Evolutionary conservation across 2,797 vertebrate species (phyloP).

Genomic region (Xenentodon cancila): DNA sequence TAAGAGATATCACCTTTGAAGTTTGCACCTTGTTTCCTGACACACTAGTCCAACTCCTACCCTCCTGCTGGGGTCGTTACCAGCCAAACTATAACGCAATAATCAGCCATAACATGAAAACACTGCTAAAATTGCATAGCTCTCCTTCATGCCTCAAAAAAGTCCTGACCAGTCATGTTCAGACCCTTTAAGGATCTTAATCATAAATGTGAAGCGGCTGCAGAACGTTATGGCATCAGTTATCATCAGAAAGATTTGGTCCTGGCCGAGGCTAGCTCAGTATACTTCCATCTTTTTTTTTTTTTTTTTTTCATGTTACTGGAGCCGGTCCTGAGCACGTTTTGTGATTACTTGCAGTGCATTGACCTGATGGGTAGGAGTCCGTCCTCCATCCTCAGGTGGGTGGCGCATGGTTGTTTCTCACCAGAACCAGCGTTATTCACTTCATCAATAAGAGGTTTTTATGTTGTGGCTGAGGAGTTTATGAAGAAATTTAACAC

Average conservation of each 20-base stretch:
- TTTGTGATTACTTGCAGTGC: background rate
- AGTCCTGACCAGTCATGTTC: background rate
- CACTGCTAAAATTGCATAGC: background rate
- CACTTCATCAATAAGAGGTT: background rate
- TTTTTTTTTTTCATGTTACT: background rate
- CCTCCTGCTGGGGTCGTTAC: background rate
- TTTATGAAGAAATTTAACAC: background rate
- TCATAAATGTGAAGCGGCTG: background rate
- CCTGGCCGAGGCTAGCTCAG: background rate
- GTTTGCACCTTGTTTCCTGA: slow-evolving; percentile 10
- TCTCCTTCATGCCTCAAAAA: background rate
- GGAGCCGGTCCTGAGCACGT: background rate
- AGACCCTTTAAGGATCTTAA: background rate
- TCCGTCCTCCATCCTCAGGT: no score
- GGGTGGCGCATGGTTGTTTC: no score
- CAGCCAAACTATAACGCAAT: background rate
- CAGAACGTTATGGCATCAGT: no score
- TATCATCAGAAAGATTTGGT: no score
- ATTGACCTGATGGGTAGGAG: background rate
- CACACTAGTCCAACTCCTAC: background rate
- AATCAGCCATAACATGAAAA: background rate
- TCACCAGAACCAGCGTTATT: background rate
- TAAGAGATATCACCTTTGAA: slow-evolving; percentile 2
- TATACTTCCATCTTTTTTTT: background rate
- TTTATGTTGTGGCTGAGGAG: background rate